These are phyloP conservation scores for Zygogramma bicolorata DNA, from an alignment of 2,888 invertebrate genomes.

Conservation along the genomic window DNA sequence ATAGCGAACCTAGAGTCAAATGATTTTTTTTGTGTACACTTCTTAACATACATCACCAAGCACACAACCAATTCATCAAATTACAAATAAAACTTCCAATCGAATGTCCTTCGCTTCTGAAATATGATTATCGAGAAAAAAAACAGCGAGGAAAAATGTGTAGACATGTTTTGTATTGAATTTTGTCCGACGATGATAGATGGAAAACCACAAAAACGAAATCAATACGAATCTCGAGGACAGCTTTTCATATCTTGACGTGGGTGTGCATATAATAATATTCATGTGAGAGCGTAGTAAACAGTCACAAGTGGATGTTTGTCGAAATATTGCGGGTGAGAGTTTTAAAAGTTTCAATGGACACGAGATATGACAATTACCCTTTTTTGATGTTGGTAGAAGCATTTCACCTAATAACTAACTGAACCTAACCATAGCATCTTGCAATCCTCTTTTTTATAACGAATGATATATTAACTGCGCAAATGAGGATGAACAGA, in stretches of 20 bases:
- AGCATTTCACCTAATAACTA: no score
- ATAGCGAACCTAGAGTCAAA: conserved; percentile 12
- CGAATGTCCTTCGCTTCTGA: conserved; percentile 36
- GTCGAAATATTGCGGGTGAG: not conserved
- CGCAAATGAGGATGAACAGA: no score
- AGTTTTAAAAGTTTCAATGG: no score
- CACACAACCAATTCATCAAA: conserved; percentile 22
- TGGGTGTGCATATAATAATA: conserved; percentile 4
- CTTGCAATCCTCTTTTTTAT: no score
- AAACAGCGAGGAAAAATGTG: conserved; percentile 29
- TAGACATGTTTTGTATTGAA: conserved; percentile 60
- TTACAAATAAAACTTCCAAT: conserved; percentile 35
- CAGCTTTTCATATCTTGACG: conserved; percentile 51
- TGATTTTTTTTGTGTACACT: conserved; percentile 11
- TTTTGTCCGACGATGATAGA: conserved; percentile 61
- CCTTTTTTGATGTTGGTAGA: no score
- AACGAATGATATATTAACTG: no score
- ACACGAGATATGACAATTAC: no score
- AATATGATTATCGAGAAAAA: conserved; percentile 33
- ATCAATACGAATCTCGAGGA: conserved; percentile 45
- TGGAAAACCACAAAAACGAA: conserved; percentile 53
- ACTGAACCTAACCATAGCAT: no score
- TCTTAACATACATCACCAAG: conserved; percentile 12
- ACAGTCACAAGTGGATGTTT: not conserved
- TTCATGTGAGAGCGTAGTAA: not conserved